Percentiles rank a stretch among this genome's conserved stretches.
phyloP scores from a whole-genome alignment of 2,113 vertebrate genomes.

The Tor tambroides region DNA sequence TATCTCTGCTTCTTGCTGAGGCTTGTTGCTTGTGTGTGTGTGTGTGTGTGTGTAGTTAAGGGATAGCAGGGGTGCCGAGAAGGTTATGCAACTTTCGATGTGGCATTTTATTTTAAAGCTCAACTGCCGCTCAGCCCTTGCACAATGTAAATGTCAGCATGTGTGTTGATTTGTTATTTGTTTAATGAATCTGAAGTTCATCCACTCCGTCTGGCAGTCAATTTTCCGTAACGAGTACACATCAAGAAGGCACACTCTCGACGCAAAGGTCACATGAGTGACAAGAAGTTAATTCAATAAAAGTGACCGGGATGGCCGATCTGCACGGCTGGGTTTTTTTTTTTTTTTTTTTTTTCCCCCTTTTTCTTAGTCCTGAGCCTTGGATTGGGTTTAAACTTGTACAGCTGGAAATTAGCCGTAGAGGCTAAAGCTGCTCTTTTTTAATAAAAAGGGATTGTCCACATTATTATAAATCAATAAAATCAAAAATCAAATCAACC shows the following conservation, averaged over 20 bases:
- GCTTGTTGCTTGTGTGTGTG: neutral
- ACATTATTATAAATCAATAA: too few relatives aligned
- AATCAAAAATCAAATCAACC: too few relatives aligned
- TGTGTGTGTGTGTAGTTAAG: neutral
- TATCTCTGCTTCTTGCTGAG: neutral
- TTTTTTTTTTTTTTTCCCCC: too few relatives aligned
- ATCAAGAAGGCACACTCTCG: neutral
- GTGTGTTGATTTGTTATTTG: constrained; percentile 29
- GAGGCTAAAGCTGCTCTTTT: too few relatives aligned
- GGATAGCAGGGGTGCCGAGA: neutral
- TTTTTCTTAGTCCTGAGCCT: neutral
- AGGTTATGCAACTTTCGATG: neutral
- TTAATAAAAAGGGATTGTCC: too few relatives aligned
- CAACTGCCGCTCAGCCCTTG: neutral
- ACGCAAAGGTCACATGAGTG: constrained; percentile 9
- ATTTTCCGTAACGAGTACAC: constrained; percentile 38
- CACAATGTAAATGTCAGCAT: constrained; percentile 27
- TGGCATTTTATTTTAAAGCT: constrained; percentile 37
- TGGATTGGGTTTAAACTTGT: neutral
- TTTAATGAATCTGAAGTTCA: constrained; percentile 42
- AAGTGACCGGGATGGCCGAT: neutral
- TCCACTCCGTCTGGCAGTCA: constrained; percentile 34
- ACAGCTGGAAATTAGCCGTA: too few relatives aligned
- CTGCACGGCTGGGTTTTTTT: neutral
- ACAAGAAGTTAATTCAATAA: constrained; percentile 44